A percentile compares a stretch with the other conserved stretches of the same genome.
Evolutionary conservation across 2,797 vertebrate species (phyloP).

Genomic region (Sternarchorhynchus goeldii): DNA sequence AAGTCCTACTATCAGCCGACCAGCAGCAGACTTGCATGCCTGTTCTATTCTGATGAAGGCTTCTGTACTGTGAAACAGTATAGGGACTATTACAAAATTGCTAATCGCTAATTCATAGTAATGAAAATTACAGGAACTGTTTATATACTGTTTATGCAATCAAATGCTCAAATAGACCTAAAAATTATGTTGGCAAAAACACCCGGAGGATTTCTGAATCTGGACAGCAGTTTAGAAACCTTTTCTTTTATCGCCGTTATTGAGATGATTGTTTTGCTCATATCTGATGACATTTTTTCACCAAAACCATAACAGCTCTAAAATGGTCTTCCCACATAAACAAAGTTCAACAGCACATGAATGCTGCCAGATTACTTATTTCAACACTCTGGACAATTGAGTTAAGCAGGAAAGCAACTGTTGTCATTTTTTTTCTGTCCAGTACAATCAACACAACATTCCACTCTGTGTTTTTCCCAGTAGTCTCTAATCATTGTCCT

Average conservation of each 20-base stretch:
- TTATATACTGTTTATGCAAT: not conserved
- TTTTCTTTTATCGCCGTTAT: not conserved
- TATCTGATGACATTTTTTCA: not conserved
- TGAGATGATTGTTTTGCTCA: not conserved
- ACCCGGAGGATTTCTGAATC: no score
- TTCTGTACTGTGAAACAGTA: not conserved
- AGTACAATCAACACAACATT: not conserved
- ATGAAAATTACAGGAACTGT: not conserved
- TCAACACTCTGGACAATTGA: slow-evolving; percentile 24
- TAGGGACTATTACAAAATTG: no score
- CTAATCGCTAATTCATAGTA: no score
- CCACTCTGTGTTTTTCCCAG: slow-evolving; percentile 5
- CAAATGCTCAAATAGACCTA: not conserved
- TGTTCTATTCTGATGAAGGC: not conserved
- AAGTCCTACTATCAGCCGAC: not conserved
- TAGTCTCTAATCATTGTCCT: slow-evolving; percentile 20
- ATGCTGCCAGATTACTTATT: not conserved
- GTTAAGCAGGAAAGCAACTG: not conserved
- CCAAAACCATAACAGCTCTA: slow-evolving; percentile 5
- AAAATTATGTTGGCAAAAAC: not conserved
- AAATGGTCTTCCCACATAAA: slow-evolving; percentile 22
- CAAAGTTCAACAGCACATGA: slow-evolving; percentile 2
- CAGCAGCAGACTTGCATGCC: no score
- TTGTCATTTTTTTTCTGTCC: slow-evolving; percentile 9
- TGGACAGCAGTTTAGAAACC: no score